Percentiles rank a stretch among this genome's conserved stretches.
Conservation (phyloP, 2,113 vertebrate genomes). For the Stigmatopora nigra region DNA sequence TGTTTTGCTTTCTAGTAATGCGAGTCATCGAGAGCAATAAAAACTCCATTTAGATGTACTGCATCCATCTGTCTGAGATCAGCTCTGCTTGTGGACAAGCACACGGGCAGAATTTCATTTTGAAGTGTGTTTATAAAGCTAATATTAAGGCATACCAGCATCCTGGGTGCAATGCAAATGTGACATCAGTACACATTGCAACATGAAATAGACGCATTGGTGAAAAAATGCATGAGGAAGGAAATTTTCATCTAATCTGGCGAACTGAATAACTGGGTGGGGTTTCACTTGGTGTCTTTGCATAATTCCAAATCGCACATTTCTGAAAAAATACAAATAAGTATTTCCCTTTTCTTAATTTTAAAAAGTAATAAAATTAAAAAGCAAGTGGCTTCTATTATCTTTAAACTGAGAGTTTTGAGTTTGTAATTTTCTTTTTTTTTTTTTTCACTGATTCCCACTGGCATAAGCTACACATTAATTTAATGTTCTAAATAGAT, state of each 20-base stretch:
- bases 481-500: slow-evolving; percentile 49
- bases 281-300: no score
- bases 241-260: no score
- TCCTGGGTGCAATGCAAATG: neutral
- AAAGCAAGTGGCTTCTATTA: no score
- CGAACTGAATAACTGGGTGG: no score
- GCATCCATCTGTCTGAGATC: slow-evolving; percentile 40
- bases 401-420: no score
- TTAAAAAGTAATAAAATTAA: no score
- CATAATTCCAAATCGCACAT: no score
- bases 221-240: no score
- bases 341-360: no score
- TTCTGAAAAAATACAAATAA: neutral
- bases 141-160: neutral
- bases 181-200: neutral
- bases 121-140: slow-evolving; percentile 4
- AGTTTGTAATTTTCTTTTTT: no score
- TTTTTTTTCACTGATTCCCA: slow-evolving; percentile 46
- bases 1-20: slow-evolving; percentile 38
- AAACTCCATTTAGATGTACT: slow-evolving; percentile 50
- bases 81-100: slow-evolving; percentile 40
- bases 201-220: no score
- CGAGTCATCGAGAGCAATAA: slow-evolving; percentile 34
- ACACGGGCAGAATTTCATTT: slow-evolving; percentile 49
- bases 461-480: slow-evolving; percentile 54